Conservation (phyloP, 1,140 invertebrate species). For the Aphidius ervi region DNA sequence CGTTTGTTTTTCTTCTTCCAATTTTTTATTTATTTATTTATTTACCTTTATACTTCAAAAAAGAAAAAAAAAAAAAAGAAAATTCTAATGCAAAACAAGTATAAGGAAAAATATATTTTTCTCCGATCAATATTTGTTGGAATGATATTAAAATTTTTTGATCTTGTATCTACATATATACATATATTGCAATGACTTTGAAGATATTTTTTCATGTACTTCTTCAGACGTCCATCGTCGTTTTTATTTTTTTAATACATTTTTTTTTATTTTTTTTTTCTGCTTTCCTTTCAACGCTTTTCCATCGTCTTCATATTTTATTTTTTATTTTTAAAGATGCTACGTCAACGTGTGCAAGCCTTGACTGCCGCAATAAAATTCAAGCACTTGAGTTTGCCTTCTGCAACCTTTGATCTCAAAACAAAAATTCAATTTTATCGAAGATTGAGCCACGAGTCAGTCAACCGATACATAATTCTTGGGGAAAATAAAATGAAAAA, state of each 20-base stretch:
- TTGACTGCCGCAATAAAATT: background rate
- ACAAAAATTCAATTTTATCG: constrained; percentile 51
- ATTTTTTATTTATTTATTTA: background rate
- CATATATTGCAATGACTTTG: constrained; percentile 13
- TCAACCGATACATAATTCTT: constrained; percentile 33
- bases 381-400: background rate
- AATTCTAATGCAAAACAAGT: background rate
- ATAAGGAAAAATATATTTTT: too few relatives aligned
- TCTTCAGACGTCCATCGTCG: background rate
- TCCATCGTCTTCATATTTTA: background rate
- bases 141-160: constrained; percentile 19
- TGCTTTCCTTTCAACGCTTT: background rate
- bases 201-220: constrained; percentile 5
- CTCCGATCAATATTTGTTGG: background rate
- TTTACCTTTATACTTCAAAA: constrained; percentile 4
- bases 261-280: constrained; percentile 8
- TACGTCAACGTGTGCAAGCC: background rate
- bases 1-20: background rate
- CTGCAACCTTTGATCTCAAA: constrained; percentile 46
- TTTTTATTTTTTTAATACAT: background rate
- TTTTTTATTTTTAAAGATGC: constrained; percentile 1
- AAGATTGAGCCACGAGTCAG: constrained; percentile 45
- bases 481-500: background rate
- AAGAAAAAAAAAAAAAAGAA: background rate
- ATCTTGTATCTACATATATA: constrained; percentile 6